Evolutionary conservation across 2,888 invertebrate genomes (phyloP).

Genomic region (Autographa gamma): DNA sequence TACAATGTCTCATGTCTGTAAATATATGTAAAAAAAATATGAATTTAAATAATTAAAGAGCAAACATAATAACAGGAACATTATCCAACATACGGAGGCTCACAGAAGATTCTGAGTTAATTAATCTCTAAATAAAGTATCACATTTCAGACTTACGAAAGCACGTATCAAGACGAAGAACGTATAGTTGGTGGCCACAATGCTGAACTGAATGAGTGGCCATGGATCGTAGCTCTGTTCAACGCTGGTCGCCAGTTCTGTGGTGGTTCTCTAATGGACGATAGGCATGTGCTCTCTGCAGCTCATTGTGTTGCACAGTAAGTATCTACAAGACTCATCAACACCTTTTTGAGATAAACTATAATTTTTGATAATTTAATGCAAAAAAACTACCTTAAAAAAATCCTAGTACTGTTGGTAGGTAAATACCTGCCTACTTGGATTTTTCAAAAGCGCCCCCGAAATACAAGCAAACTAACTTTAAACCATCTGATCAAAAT

Average conservation of each 20-base stretch:
- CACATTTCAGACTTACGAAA: conserved; percentile 73
- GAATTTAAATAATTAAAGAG: too few species aligned
- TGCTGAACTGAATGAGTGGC: conserved; percentile 95
- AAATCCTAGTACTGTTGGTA: too few species aligned
- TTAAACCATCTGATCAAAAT: background rate
- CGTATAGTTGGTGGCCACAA: conserved; percentile 95
- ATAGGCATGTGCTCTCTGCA: conserved; percentile 93
- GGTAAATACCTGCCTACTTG: too few species aligned
- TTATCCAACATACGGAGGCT: too few species aligned
- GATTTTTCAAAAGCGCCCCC: too few species aligned
- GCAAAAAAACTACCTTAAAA: too few species aligned
- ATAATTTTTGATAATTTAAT: too few species aligned
- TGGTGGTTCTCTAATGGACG: conserved; percentile 95
- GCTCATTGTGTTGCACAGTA: conserved; percentile 97
- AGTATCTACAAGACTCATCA: conserved; percentile 66
- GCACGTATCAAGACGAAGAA: conserved; percentile 90
- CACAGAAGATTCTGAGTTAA: too few species aligned
- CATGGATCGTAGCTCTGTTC: conserved; percentile 95
- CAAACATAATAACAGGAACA: too few species aligned
- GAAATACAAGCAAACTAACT: too few species aligned
- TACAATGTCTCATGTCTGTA: background rate
- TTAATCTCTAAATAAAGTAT: too few species aligned
- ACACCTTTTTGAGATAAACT: too few species aligned
- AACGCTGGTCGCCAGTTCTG: conserved; percentile 96
- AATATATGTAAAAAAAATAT: background rate